A percentile compares a stretch with the other conserved stretches of the same genome.
These are phyloP conservation scores for Scotopteryx bipunctaria DNA, from an alignment of 2,888 invertebrate species.

Conservation along the genomic window DNA sequence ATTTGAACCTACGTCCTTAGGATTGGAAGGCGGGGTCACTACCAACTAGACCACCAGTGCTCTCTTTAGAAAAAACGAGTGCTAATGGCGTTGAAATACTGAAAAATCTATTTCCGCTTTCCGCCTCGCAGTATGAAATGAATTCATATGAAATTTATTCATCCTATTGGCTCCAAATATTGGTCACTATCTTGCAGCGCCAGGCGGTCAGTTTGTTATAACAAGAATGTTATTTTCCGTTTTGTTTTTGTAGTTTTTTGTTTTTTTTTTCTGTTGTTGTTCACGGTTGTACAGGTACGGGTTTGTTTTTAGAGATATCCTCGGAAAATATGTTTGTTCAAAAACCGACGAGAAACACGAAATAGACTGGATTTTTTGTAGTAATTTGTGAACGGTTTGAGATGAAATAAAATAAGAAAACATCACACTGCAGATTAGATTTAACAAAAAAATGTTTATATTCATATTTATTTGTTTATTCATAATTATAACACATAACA, in stretches of 20 bases:
- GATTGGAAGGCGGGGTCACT: too few relatives aligned
- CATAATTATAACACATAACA: too few relatives aligned
- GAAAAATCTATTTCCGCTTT: constrained; percentile 5
- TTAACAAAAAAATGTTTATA: too few relatives aligned
- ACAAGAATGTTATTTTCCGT: constrained; percentile 14
- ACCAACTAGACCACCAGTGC: too few relatives aligned
- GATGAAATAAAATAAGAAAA: too few relatives aligned
- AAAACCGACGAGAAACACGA: too few relatives aligned
- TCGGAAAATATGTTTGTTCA: neutral
- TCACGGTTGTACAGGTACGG: neutral
- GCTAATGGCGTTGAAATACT: constrained; percentile 1
- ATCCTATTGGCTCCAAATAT: constrained; percentile 11
- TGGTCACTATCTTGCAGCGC: constrained; percentile 11
- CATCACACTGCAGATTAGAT: too few relatives aligned
- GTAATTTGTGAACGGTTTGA: too few relatives aligned
- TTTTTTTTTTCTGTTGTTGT: neutral
- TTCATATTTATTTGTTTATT: too few relatives aligned
- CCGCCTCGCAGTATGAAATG: constrained; percentile 9
- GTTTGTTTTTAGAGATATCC: constrained; percentile 2
- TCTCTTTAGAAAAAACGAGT: neutral
- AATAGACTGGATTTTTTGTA: too few relatives aligned
- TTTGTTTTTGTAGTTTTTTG: constrained; percentile 8
- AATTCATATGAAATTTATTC: constrained; percentile 20
- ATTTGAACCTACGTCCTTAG: too few relatives aligned
- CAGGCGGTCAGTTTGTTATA: constrained; percentile 14